Evolutionary conservation across 2,797 vertebrate species (phyloP), one percentile per base, ranked within the genome.

Genomic region (Hylomyscus alleni): DNA sequence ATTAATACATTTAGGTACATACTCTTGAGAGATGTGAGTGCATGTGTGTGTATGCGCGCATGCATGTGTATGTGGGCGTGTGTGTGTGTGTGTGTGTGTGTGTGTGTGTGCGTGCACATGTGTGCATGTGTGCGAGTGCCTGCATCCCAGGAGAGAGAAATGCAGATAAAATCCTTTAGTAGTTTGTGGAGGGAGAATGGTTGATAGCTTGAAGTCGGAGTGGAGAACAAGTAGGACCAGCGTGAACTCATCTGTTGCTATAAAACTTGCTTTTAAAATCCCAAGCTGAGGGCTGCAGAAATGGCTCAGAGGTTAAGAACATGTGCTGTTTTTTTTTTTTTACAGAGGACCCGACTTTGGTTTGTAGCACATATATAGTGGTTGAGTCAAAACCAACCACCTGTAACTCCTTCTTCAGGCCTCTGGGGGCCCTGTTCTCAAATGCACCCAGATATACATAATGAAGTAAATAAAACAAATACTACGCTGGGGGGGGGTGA

Each of bases 151-250:
- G 62, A 91, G 44, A 80, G 52, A 40, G 34, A 78, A 65, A 29
- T 92, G 47, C 12, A 89, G 62, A 58, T 75, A 65, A 67, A 76
- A 89, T 24, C 37, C 34, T 94, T 78, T 83, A 47, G 26, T 92
- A 44, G 34, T 78, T 93, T 3, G 37, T 85, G 65, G 65, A 92
- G 84, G 60, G 34, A 96, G 24, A 93, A 22, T 90, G 83, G 40
- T 88, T 97, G 62, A 58, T 69, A 80, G 62, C 20, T 89, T 96
- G 52, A 95, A 84, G 44, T 58, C 34, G 50, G 93, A 81, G 84
- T 37, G 73, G 52, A 85, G 65, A 65, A 85, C 91, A 86, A 56
- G 76, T 65, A 89, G 37, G 14, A 47, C 29, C 88, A 85, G 52
- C 77, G n/a, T n/a, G n/a, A 95, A 44, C 12, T n/a, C 14, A 14